Conservation (phyloP, 2,113 vertebrate species). For the Marmota flaviventris region DNA sequence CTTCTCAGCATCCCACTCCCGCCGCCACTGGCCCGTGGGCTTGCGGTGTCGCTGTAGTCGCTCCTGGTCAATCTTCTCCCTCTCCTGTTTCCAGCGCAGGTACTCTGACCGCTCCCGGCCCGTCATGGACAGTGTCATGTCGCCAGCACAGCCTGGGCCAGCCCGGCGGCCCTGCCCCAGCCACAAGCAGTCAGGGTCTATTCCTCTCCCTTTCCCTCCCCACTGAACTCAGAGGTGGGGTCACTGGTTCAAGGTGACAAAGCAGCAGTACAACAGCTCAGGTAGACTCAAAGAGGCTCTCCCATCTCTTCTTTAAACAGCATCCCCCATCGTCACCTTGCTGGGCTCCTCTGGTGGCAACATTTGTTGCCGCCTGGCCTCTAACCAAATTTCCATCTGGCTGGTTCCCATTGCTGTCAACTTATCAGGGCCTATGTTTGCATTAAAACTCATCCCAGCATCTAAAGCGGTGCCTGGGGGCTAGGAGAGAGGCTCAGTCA, state of each 20-base stretch:
- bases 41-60: constrained; percentile 94
- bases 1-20: constrained; percentile 97
- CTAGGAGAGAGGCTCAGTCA: neutral
- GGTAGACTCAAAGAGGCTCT: neutral
- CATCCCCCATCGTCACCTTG: neutral
- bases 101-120: constrained; percentile 95
- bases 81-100: constrained; percentile 96
- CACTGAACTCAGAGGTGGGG: rapidly evolving
- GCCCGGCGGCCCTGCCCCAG: constrained; percentile 73
- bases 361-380: too few species aligned
- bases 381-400: too few species aligned
- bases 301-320: neutral
- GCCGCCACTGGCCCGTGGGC: constrained; percentile 94
- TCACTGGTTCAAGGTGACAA: neutral
- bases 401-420: neutral
- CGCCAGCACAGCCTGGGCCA: constrained; percentile 65
- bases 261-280: neutral
- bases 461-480: neutral
- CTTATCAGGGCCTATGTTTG: neutral
- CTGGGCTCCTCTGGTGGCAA: neutral
- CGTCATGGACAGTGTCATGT: constrained; percentile 97
- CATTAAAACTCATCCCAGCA: neutral
- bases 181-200: neutral
- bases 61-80: constrained; percentile 95
- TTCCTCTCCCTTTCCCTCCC: neutral